These are phyloP conservation scores for Nesogale talazaci DNA, from an alignment of 2,113 vertebrate genomes.

Conservation along the genomic window DNA sequence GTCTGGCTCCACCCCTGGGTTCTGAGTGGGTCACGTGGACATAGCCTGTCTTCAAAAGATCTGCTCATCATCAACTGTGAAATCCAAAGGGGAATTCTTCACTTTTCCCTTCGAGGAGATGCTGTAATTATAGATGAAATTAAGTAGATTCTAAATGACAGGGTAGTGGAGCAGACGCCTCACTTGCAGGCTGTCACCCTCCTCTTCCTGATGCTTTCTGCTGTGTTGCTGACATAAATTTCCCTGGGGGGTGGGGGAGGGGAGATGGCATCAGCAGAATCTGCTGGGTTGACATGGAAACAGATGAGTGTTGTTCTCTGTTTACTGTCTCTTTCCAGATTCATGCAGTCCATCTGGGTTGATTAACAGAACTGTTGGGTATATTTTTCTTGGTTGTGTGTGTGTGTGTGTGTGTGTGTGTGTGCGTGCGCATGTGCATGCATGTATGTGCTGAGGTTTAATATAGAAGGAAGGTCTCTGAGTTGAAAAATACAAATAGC, in stretches of 20 bases:
- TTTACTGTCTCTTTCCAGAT: neutral
- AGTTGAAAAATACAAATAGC: neutral
- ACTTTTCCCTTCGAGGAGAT: slow-evolving; percentile 53
- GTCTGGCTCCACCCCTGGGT: neutral
- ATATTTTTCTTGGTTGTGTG: neutral
- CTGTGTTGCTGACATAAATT: neutral
- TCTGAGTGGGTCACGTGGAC: neutral
- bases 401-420: too few relatives aligned
- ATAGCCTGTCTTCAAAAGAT: neutral
- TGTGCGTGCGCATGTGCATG: neutral
- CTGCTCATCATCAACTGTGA: slow-evolving; percentile 23
- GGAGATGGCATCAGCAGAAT: neutral
- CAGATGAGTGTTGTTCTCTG: neutral
- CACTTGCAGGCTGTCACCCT: rapidly evolving
- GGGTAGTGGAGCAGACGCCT: neutral
- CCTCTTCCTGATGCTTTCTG: neutral
- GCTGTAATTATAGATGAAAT: slow-evolving; percentile 56
- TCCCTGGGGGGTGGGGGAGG: neutral
- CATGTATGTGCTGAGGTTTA: neutral
- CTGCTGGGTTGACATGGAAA: neutral
- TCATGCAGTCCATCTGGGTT: neutral
- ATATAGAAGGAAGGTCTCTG: neutral
- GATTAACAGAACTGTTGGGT: neutral
- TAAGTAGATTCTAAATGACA: slow-evolving; percentile 66
- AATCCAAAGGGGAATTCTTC: slow-evolving; percentile 51